Conservation (phyloP, 2,113 vertebrate genomes). For the Solenodon paradoxus region DNA sequence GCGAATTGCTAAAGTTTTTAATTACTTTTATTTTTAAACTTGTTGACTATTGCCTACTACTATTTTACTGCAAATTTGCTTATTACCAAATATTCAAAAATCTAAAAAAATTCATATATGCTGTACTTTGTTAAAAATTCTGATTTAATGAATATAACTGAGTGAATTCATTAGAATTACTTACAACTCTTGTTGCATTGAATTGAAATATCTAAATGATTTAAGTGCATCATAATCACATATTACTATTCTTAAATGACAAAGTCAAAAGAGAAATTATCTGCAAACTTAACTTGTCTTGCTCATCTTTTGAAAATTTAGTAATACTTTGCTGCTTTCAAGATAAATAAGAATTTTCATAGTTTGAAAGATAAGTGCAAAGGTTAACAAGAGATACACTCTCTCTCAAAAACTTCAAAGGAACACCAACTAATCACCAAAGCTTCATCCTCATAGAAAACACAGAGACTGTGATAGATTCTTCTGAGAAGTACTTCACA, state of each 20-base stretch:
- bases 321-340: constrained; percentile 51
- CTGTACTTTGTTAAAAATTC: not conserved
- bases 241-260: not conserved
- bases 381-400: constrained; percentile 76
- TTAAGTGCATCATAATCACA: not conserved
- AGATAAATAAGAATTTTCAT: constrained; percentile 69
- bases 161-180: not conserved
- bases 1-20: not conserved
- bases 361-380: constrained; percentile 74
- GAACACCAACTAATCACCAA: constrained; percentile 67
- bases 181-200: not conserved
- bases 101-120: not conserved
- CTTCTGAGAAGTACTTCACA: constrained; percentile 78
- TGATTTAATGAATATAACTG: constrained; percentile 6
- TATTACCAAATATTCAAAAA: not conserved
- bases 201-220: not conserved
- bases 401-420: constrained; percentile 76
- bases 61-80: not conserved
- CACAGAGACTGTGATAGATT: constrained; percentile 67
- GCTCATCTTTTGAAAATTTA: constrained; percentile 3
- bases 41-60: not conserved
- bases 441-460: constrained; percentile 66
- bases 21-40: not conserved
- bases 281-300: not conserved
- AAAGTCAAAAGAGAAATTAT: not conserved